Percentiles rank a stretch among this genome's conserved stretches.
Evolutionary conservation across 2,797 vertebrate genomes (phyloP).

Genomic region (Crocidura indochinensis): DNA sequence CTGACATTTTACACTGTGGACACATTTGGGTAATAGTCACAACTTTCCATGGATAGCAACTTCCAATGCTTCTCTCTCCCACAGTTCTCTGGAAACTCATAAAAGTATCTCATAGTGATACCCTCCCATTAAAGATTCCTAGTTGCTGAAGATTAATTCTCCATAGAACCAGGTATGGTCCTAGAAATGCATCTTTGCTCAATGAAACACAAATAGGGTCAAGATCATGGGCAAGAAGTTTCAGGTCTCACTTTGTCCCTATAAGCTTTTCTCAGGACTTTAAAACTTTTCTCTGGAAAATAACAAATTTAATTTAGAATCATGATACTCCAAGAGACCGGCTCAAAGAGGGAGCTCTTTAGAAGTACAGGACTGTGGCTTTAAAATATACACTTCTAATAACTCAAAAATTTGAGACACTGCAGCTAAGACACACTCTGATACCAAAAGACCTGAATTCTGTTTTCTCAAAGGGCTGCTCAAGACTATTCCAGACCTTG

Average conservation of each 20-base stretch:
- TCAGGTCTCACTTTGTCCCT: not conserved
- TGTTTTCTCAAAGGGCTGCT: constrained; percentile 43
- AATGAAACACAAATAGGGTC: too few species aligned
- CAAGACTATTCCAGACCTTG: constrained; percentile 59
- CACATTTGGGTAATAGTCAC: too few species aligned
- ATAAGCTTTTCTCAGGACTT: constrained; percentile 7
- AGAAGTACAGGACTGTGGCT: not conserved
- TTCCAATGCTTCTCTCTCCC: too few species aligned
- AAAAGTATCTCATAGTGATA: too few species aligned
- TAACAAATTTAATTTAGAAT: constrained; percentile 22
- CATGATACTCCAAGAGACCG: not conserved
- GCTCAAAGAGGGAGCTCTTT: not conserved
- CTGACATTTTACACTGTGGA: too few species aligned
- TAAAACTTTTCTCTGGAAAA: constrained; percentile 11
- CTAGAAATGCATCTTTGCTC: too few species aligned
- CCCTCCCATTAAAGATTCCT: too few species aligned
- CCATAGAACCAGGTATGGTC: too few species aligned
- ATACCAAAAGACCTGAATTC: constrained; percentile 51
- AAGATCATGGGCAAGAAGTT: not conserved
- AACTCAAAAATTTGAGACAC: not conserved
- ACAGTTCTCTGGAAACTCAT: too few species aligned
- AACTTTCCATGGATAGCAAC: too few species aligned
- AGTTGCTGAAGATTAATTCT: too few species aligned
- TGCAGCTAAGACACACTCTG: not conserved
- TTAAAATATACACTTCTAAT: not conserved